phyloP scores from a whole-genome alignment of 2,888 invertebrate species.

The Eilema depressum region DNA sequence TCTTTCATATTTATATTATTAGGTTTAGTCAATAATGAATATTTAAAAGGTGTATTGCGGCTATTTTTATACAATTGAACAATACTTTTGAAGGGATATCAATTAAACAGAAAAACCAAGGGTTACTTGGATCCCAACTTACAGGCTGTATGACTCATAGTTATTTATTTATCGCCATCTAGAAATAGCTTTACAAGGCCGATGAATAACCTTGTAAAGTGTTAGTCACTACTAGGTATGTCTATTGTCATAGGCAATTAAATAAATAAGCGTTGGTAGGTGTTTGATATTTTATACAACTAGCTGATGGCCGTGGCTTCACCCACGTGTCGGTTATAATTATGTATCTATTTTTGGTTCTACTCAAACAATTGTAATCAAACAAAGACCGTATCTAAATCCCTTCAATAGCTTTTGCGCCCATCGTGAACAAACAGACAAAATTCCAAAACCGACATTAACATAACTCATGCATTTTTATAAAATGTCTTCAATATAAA shows the following conservation, averaged over 20 bases:
- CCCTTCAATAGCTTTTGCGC: background rate
- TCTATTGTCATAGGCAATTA: background rate
- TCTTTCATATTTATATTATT: no score
- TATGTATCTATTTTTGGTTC: no score
- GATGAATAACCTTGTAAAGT: background rate
- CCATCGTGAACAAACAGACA: no score
- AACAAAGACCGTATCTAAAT: background rate
- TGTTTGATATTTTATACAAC: background rate
- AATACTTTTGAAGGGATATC: background rate
- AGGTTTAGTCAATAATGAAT: background rate
- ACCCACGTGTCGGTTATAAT: no score
- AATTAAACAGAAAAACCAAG: conserved; percentile 1
- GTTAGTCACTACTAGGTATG: background rate
- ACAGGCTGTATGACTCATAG: background rate
- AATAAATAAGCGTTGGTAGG: background rate
- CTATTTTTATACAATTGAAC: background rate
- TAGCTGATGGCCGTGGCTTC: no score
- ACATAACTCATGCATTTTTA: no score
- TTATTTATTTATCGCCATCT: background rate
- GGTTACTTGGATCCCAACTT: background rate
- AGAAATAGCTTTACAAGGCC: background rate
- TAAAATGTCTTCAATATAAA: no score
- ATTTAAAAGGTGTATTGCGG: background rate
- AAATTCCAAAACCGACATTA: no score
- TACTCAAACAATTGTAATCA: background rate